Evolutionary conservation across 2,888 invertebrate species (phyloP), one percentile per base, ranked within the genome.

Genomic region (Stenchaetothrips biformis): DNA sequence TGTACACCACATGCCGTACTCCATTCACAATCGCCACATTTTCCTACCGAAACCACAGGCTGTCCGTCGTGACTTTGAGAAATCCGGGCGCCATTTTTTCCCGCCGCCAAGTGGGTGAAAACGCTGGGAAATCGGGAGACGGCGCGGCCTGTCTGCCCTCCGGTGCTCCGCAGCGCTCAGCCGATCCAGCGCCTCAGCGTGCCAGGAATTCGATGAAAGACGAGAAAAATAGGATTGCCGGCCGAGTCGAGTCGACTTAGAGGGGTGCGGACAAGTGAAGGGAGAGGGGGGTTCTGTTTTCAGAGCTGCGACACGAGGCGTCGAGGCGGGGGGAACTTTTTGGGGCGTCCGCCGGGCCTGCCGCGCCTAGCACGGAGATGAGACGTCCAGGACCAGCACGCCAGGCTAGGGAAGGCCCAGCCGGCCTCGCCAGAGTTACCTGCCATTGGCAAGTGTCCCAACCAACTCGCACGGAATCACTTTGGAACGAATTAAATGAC

Each of bases 401-500:
- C 37, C 37, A 4, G 4, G 37, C 37, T 13, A 18, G 59, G 18
- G 59, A 13, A 59, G 59, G 59, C 59, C 16, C 13, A 6, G 59
- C 59, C 18, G 59, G 59, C 53, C 13, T 37, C 1, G 37, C 37
- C 59, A 9, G 13, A 13, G 18, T 53, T 7, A 53, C 53, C 16
- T 9, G 6, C 53, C 67, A 67, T 3, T 37, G 37, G 21, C 67
- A 21, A 21, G 37, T 21, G 67, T 9, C 67, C 4, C 67, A 11
- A 21, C 67, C 25, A 25, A 25, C 25, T 21, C 67, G 67, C 37
- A 4, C 4, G 2, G 37, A 37, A 37, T 37, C 37, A 4, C 67
- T 74, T 74, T 74, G 25, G 67, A 74, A 25, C 25, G 25, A 74
- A 74, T 74, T 74, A 74, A 74, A 74, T 25, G 67, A 74, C 67